Evolutionary conservation across 2,888 invertebrate genomes (phyloP).

Genomic region (Melanchra persicariae): DNA sequence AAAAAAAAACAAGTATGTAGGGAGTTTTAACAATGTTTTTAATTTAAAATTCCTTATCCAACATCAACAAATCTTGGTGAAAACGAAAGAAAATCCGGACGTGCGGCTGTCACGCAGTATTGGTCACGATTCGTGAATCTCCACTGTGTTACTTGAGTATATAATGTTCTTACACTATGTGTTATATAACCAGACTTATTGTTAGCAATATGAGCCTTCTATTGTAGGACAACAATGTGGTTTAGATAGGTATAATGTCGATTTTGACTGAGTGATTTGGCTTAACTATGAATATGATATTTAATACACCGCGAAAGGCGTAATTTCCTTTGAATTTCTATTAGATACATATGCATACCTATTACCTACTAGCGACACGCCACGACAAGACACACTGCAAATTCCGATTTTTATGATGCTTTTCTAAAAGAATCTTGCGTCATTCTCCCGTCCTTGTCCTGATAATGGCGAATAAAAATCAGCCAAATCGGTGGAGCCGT

Average conservation of each 20-base stretch:
- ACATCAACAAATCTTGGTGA: conserved; percentile 17
- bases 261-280: conserved; percentile 11
- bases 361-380: too few species aligned
- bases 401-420: too few species aligned
- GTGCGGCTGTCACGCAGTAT: conserved; percentile 75
- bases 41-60: conserved; percentile 42
- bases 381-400: too few species aligned
- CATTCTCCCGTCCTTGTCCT: too few species aligned
- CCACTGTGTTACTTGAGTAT: conserved; percentile 31
- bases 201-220: conserved; percentile 19
- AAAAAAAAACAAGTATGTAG: too few species aligned
- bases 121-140: conserved; percentile 59
- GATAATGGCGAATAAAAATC: too few species aligned
- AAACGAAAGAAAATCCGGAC: conserved; percentile 56
- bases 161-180: conserved; percentile 35
- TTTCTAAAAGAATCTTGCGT: too few species aligned
- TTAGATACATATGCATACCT: not conserved
- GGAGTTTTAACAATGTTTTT: too few species aligned
- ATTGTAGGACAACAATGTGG: conserved; percentile 27
- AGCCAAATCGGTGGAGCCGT: too few species aligned
- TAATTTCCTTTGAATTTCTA: not conserved
- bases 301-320: not conserved
- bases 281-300: conserved; percentile 4
- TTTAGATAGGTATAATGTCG: not conserved
- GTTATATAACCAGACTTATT: conserved; percentile 46